Conservation (phyloP, 2,888 invertebrate species). For the Caenorhabditis macrosperma region DNA sequence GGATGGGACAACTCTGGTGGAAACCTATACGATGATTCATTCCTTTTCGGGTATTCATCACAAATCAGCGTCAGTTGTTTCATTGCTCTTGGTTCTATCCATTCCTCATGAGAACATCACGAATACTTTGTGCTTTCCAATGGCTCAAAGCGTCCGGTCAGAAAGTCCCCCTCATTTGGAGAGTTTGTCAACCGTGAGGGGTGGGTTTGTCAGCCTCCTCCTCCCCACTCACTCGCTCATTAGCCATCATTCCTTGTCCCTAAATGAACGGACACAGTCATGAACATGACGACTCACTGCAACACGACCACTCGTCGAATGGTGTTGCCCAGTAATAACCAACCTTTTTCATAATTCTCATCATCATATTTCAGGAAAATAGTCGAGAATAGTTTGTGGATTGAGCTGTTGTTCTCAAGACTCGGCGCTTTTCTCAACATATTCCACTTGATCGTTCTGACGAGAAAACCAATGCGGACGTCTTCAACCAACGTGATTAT, state of each 20-base stretch:
- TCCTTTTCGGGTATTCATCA: no score
- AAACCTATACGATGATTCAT: no score
- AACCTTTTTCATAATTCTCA: neutral
- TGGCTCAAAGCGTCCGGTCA: no score
- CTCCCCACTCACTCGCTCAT: no score
- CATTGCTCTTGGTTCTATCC: no score
- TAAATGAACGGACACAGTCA: no score
- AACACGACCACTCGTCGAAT: neutral
- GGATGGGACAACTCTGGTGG: no score
- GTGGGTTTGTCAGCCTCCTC: no score
- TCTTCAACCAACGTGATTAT: neutral
- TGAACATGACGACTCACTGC: neutral
- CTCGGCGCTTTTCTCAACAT: neutral
- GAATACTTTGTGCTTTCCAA: no score
- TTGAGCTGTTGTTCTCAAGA: constrained; percentile 9
- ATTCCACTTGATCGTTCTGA: neutral
- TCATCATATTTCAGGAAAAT: neutral
- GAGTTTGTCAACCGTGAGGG: neutral
- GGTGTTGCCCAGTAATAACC: neutral
- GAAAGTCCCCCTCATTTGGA: neutral
- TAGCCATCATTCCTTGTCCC: neutral
- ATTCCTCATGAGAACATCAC: neutral
- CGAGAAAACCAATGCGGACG: neutral
- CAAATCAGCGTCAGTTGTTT: no score
- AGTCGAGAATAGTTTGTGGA: neutral